Evolutionary conservation across 1,140 invertebrate species (phyloP).

Genomic region (Sesamia nonagrioides): DNA sequence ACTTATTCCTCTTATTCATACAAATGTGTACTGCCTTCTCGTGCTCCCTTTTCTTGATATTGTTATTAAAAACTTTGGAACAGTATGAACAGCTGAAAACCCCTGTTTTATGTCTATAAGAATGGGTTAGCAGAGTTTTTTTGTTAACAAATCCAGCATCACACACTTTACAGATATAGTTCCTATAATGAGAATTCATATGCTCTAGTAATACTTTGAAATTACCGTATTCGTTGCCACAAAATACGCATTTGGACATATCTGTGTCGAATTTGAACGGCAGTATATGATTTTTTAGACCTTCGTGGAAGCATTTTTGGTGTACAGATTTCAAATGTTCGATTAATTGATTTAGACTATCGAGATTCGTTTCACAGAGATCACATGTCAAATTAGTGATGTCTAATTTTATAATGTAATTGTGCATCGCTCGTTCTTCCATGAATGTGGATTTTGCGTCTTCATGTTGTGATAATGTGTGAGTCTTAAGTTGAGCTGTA

Average conservation of each 20-base stretch:
- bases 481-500: slow-evolving; percentile 65
- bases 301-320: slow-evolving; percentile 53
- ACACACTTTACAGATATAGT: slow-evolving; percentile 67
- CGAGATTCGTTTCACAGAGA: slow-evolving; percentile 56
- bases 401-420: slow-evolving; percentile 71
- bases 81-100: slow-evolving; percentile 68
- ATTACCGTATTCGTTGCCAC: slow-evolving; percentile 66
- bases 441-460: slow-evolving; percentile 58
- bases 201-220: slow-evolving; percentile 75
- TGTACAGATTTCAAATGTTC: slow-evolving; percentile 64
- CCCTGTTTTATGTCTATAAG: slow-evolving; percentile 71
- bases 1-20: slow-evolving; percentile 69
- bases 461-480: slow-evolving; percentile 63
- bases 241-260: slow-evolving; percentile 62
- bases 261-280: slow-evolving; percentile 69
- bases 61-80: slow-evolving; percentile 68
- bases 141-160: slow-evolving; percentile 72
- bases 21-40: slow-evolving; percentile 69
- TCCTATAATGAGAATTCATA: slow-evolving; percentile 75
- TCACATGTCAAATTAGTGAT: slow-evolving; percentile 69
- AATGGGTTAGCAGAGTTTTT: slow-evolving; percentile 64
- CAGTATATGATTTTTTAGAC: slow-evolving; percentile 67
- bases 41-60: slow-evolving; percentile 68
- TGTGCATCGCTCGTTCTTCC: slow-evolving; percentile 55
- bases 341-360: slow-evolving; percentile 58